Conservation (phyloP, 2,113 vertebrate genomes). For the Dasyurus viverrinus region DNA sequence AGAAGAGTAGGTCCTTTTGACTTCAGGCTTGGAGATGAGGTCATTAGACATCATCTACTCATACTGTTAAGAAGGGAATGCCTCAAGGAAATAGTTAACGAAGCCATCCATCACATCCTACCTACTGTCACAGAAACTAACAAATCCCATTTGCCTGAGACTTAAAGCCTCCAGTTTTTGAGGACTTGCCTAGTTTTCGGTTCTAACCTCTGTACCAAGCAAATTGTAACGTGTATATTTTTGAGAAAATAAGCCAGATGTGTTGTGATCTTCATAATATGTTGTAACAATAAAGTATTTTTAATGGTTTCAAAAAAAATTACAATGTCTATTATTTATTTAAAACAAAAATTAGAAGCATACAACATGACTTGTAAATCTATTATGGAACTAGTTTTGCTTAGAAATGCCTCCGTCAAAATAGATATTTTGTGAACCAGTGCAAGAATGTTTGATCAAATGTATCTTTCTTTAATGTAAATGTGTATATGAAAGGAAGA, state of each 20-base stretch:
- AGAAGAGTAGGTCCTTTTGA: neutral
- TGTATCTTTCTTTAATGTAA: neutral
- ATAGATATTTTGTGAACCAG: neutral
- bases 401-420: neutral
- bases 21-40: neutral
- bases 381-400: neutral
- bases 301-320: neutral
- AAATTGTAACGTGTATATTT: neutral
- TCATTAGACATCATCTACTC: neutral
- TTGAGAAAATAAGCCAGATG: constrained; percentile 46
- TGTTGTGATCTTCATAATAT: constrained; percentile 5
- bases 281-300: constrained; percentile 62
- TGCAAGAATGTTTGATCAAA: neutral
- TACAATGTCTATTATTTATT: constrained; percentile 15
- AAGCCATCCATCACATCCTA: constrained; percentile 14
- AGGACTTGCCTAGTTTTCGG: constrained; percentile 55
- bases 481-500: neutral
- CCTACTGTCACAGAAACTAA: accelerated
- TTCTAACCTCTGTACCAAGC: neutral
- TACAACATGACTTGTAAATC: neutral
- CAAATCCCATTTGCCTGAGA: neutral
- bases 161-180: neutral
- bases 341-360: neutral
- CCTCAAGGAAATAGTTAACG: constrained; percentile 34
- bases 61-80: neutral